phyloP scores from a whole-genome alignment of 1,140 invertebrate species.

The Zophobas morio region DNA sequence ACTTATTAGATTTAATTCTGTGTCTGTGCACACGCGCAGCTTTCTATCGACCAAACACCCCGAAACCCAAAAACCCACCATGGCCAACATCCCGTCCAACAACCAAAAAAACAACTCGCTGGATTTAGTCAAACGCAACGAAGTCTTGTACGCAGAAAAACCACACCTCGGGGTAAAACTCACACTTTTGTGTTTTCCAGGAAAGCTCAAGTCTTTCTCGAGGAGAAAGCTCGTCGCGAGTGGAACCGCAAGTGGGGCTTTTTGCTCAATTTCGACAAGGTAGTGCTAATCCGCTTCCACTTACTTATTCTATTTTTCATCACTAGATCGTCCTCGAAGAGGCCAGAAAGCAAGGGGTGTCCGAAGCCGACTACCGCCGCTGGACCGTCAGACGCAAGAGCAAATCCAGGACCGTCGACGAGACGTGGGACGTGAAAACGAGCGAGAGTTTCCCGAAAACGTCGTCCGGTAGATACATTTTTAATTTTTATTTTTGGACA shows the following conservation, averaged over 20 bases:
- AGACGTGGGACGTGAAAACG: constrained; percentile 20
- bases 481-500: not conserved
- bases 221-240: constrained; percentile 52
- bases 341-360: constrained; percentile 36
- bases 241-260: constrained; percentile 57
- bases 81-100: not conserved
- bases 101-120: constrained; percentile 11
- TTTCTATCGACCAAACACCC: no score
- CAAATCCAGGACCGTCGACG: constrained; percentile 31
- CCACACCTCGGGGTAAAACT: not conserved
- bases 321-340: constrained; percentile 49
- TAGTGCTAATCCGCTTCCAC: constrained; percentile 5
- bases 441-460: constrained; percentile 46
- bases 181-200: constrained; percentile 19
- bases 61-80: no score
- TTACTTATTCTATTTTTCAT: not conserved
- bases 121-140: constrained; percentile 29
- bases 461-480: constrained; percentile 49
- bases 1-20: no score
- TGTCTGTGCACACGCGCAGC: no score
- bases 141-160: constrained; percentile 3
- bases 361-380: constrained; percentile 45
- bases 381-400: constrained; percentile 27
- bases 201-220: constrained; percentile 48
- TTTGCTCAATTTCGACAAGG: constrained; percentile 52